Conservation (phyloP, 2,888 invertebrate species). For the Harpalus rufipes region DNA sequence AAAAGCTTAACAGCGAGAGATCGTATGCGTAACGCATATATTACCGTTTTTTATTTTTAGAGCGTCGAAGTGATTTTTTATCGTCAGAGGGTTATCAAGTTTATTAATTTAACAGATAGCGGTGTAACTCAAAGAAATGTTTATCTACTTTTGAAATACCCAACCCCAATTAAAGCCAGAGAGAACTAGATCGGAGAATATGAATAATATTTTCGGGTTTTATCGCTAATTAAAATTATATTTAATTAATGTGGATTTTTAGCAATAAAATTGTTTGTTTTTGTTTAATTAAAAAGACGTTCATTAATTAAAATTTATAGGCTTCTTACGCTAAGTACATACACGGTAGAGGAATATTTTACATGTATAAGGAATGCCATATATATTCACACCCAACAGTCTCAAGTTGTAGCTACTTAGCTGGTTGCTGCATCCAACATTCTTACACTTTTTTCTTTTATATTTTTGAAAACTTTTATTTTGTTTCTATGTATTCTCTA, state of each 20-base stretch:
- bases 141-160: constrained; percentile 15
- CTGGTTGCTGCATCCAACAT: neutral
- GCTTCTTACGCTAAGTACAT: neutral
- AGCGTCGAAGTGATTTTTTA: constrained; percentile 30
- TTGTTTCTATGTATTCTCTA: neutral
- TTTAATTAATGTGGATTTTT: constrained; percentile 44
- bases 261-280: constrained; percentile 44
- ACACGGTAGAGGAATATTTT: neutral
- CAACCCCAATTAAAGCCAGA: constrained; percentile 33
- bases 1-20: constrained; percentile 8
- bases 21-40: constrained; percentile 40
- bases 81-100: constrained; percentile 38
- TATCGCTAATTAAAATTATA: constrained; percentile 45
- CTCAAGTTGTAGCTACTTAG: neutral
- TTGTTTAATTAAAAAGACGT: constrained; percentile 41
- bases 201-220: constrained; percentile 33
- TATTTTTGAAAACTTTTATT: neutral
- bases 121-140: constrained; percentile 26
- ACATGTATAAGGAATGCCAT: neutral
- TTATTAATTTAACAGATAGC: constrained; percentile 49
- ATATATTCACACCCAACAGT: neutral
- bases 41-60: constrained; percentile 39
- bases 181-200: neutral
- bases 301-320: constrained; percentile 54
- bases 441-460: neutral